Percentiles rank a stretch among this genome's conserved stretches.
These are phyloP conservation scores for Scomber scombrus DNA, from an alignment of 2,113 vertebrate genomes.

Conservation along the genomic window DNA sequence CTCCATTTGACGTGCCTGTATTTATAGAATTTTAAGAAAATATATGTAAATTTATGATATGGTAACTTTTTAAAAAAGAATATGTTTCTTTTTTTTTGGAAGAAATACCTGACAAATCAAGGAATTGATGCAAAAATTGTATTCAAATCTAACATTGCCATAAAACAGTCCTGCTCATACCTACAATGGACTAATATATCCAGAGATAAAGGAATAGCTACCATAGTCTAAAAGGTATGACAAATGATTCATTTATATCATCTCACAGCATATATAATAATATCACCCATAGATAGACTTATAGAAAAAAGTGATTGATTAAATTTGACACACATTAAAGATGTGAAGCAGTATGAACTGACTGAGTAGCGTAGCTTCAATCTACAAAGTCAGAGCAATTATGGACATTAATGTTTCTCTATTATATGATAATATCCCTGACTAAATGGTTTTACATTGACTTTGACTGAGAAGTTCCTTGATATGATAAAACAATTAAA, in stretches of 20 bases:
- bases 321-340: slow-evolving; percentile 25
- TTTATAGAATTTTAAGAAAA: not conserved
- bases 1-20: not conserved
- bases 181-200: slow-evolving; percentile 3
- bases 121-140: not conserved
- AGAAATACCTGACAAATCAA: not conserved
- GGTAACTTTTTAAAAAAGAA: not conserved
- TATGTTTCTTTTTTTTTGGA: not conserved
- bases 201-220: not conserved
- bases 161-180: not conserved
- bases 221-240: no score
- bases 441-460: slow-evolving; percentile 36
- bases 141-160: not conserved
- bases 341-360: slow-evolving; percentile 22
- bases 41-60: not conserved
- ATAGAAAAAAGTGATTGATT: slow-evolving; percentile 19
- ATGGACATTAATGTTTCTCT: slow-evolving; percentile 29
- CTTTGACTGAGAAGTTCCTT: slow-evolving; percentile 36
- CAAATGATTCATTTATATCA: no score
- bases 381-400: slow-evolving; percentile 52
- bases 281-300: no score
- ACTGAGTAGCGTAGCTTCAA: slow-evolving; percentile 26
- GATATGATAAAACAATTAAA: slow-evolving; percentile 42
- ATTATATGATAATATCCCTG: slow-evolving; percentile 33
- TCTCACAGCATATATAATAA: no score